These are phyloP conservation scores for Vimba vimba DNA, from an alignment of 2,113 vertebrate genomes.

Conservation along the genomic window DNA sequence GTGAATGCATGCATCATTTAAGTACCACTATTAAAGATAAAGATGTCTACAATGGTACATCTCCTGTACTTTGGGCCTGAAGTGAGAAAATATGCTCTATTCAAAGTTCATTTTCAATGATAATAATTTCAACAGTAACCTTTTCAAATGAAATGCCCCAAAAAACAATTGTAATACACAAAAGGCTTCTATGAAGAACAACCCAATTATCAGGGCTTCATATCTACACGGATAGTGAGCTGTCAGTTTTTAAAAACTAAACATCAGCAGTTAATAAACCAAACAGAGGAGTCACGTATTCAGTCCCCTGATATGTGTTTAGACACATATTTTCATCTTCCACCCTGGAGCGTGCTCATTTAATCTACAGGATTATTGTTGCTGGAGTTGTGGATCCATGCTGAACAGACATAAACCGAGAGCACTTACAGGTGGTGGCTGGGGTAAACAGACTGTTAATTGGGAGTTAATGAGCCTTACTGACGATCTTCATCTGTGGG, in stretches of 20 bases:
- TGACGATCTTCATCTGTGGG: constrained; percentile 35
- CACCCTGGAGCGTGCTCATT: neutral
- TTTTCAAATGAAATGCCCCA: neutral
- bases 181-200: neutral
- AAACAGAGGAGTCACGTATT: neutral
- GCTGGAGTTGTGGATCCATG: neutral
- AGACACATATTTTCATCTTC: neutral
- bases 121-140: neutral
- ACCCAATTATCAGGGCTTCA: constrained; percentile 14
- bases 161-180: neutral
- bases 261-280: constrained; percentile 8
- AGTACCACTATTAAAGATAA: no score
- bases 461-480: constrained; percentile 49
- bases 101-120: neutral
- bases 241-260: neutral
- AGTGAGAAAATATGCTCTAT: neutral
- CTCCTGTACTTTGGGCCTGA: neutral
- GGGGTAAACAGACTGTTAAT: constrained; percentile 42
- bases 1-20: no score
- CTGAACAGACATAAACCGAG: constrained; percentile 23
- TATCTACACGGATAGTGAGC: neutral
- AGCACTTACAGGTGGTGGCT: constrained; percentile 46
- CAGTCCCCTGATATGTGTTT: neutral
- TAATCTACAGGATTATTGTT: neutral
- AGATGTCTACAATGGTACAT: neutral